Evolutionary conservation across 2,113 vertebrate genomes (phyloP).

Genomic region (Chiloscyllium plagiosum): DNA sequence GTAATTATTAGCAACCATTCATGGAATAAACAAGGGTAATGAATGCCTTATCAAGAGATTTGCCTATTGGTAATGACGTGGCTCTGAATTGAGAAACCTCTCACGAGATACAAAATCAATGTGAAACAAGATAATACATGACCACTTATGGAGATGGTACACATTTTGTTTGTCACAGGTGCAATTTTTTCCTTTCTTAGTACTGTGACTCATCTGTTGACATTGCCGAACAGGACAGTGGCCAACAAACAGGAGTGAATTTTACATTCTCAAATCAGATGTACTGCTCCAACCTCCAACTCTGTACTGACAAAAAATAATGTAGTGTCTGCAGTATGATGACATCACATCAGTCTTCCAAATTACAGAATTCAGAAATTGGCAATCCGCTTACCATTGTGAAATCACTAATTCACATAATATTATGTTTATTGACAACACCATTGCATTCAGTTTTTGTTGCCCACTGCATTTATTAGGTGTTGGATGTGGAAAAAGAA

Average conservation of each 20-base stretch:
- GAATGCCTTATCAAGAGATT: not conserved
- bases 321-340: too few relatives aligned
- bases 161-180: not conserved
- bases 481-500: too few relatives aligned
- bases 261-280: too few relatives aligned
- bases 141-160: not conserved
- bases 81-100: not conserved
- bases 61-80: not conserved
- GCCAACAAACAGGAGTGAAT: not conserved
- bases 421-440: too few relatives aligned
- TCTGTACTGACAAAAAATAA: too few relatives aligned
- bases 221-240: not conserved
- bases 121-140: constrained; percentile 11
- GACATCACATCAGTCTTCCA: too few relatives aligned
- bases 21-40: not conserved
- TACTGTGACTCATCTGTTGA: not conserved
- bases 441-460: too few relatives aligned
- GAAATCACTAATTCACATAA: too few relatives aligned
- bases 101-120: not conserved
- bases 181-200: not conserved
- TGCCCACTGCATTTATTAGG: too few relatives aligned
- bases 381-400: too few relatives aligned
- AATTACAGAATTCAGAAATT: too few relatives aligned
- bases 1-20: not conserved
- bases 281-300: too few relatives aligned